These are phyloP conservation scores for Triops longicaudatus DNA, from an alignment of 1,140 invertebrate genomes.

Conservation along the genomic window DNA sequence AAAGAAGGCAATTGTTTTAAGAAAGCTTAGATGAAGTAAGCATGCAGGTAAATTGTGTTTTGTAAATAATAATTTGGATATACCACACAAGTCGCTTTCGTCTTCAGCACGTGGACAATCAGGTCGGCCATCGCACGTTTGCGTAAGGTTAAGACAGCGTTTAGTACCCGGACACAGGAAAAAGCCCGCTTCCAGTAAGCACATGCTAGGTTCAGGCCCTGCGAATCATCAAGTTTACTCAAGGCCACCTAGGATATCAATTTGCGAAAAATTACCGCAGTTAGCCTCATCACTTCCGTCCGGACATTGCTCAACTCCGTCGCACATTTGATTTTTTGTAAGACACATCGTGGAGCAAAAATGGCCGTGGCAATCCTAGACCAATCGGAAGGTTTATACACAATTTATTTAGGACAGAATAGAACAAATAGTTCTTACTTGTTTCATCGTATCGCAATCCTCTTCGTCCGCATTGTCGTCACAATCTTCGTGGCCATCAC, in stretches of 20 bases:
- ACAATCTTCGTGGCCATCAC: slow-evolving; percentile 38
- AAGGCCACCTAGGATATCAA: background rate
- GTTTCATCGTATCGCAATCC: slow-evolving; percentile 51
- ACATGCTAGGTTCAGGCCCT: background rate
- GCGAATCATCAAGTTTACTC: background rate
- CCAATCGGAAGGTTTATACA: background rate
- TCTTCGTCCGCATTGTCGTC: slow-evolving; percentile 61
- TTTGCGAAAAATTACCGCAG: background rate
- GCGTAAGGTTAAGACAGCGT: slow-evolving; percentile 43
- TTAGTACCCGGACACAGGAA: slow-evolving; percentile 42
- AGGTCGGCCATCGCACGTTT: slow-evolving; percentile 45
- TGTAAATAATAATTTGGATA: background rate
- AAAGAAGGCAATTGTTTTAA: too few relatives aligned
- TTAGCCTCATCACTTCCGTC: background rate
- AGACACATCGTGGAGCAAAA: slow-evolving; percentile 37
- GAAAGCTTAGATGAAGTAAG: too few relatives aligned
- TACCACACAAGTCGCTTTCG: slow-evolving; percentile 3
- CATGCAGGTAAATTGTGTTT: too few relatives aligned
- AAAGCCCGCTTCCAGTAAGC: background rate
- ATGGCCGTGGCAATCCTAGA: slow-evolving; percentile 11
- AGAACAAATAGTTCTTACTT: background rate
- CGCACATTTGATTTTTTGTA: slow-evolving; percentile 49
- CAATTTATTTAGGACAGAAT: background rate
- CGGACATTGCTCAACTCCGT: slow-evolving; percentile 45
- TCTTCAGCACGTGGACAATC: slow-evolving; percentile 23